A percentile compares a stretch with the other conserved stretches of the same genome.
Conservation (phyloP, 1,140 invertebrate genomes). For the Antheraea pernyi region DNA sequence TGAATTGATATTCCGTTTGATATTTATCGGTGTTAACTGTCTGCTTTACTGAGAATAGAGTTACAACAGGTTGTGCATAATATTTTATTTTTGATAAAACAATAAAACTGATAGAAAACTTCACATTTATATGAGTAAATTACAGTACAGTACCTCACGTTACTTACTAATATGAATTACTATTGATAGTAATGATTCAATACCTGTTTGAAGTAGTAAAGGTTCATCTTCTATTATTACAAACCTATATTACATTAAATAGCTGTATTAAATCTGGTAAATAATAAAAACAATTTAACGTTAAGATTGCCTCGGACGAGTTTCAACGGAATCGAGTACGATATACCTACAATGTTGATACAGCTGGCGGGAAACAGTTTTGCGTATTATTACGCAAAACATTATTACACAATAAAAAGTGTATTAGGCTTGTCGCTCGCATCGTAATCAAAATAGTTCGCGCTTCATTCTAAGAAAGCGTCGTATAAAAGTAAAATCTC, state of each 20-base stretch:
- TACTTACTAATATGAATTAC: no score
- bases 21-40: no score
- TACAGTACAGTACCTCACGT: no score
- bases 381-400: constrained; percentile 6
- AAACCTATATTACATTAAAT: not conserved
- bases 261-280: not conserved
- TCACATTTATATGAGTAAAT: no score
- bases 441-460: constrained; percentile 3
- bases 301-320: not conserved
- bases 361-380: constrained; percentile 6
- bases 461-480: constrained; percentile 11
- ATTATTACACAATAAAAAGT: constrained; percentile 16
- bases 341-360: constrained; percentile 5
- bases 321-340: not conserved
- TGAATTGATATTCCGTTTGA: no score
- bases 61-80: no score
- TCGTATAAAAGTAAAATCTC: constrained; percentile 24
- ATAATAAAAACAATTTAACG: not conserved
- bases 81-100: no score
- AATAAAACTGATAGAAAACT: no score
- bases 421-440: not conserved
- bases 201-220: no score
- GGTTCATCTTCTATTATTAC: not conserved
- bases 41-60: no score
- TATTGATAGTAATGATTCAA: no score